phyloP scores from a whole-genome alignment of 2,797 vertebrate genomes.

The Heliangelus exortis region DNA sequence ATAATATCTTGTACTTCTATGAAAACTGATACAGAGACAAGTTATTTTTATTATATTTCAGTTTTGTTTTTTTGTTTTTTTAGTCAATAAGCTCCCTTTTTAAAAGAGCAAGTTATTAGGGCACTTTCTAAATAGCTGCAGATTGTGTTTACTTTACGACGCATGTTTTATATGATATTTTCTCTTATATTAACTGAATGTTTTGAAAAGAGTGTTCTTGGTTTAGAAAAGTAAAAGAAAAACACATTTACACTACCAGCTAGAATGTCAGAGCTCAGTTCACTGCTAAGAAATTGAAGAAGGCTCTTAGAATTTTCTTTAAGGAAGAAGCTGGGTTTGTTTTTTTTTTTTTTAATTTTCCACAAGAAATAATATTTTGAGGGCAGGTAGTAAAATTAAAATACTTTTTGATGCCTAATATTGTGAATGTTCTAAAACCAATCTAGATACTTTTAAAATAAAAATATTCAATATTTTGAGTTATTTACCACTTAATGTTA shows the following conservation, averaged over 20 bases:
- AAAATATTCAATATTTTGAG: not conserved
- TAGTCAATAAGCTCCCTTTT: not conserved
- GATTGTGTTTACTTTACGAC: not conserved
- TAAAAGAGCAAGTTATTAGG: not conserved
- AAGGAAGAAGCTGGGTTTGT: not conserved
- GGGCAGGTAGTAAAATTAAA: not conserved
- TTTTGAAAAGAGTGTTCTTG: not conserved
- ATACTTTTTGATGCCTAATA: not conserved
- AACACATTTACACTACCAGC: not conserved
- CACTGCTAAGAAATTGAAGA: not conserved
- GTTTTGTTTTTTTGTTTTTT: not conserved
- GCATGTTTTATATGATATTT: not conserved
- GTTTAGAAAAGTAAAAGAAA: constrained; percentile 3
- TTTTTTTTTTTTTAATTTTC: not conserved
- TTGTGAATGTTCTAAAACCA: not conserved
- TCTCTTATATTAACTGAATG: not conserved
- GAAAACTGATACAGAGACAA: not conserved
- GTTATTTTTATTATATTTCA: not conserved
- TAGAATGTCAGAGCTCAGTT: not conserved
- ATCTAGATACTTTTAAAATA: not conserved
- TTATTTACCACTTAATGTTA: not conserved
- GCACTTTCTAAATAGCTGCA: not conserved
- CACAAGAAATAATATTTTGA: not conserved
- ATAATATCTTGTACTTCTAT: not conserved
- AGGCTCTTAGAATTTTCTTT: not conserved